Percentiles rank a stretch among this genome's conserved stretches.
These are phyloP conservation scores for Siderastrea radians DNA, from an alignment of 92 coral and sea anemone species.

Conservation along the genomic window DNA sequence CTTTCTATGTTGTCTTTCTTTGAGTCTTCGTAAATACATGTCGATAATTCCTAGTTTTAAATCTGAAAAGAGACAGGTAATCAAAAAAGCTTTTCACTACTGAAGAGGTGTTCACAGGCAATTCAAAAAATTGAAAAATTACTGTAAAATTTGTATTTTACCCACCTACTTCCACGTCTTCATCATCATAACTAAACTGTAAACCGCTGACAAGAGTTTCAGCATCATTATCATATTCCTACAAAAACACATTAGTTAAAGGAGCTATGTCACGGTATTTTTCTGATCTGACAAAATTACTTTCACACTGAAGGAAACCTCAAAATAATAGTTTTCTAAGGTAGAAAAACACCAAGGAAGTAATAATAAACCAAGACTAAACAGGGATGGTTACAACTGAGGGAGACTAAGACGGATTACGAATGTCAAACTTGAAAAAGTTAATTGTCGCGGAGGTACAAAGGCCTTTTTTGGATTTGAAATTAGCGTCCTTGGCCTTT, in stretches of 20 bases:
- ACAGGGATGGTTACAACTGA: no score
- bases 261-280: no score
- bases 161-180: slow-evolving; percentile 93
- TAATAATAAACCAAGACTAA: no score
- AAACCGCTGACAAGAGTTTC: slow-evolving; percentile 95
- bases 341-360: no score
- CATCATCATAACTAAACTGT: slow-evolving; percentile 93
- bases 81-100: background rate
- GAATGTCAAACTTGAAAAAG: no score
- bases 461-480: no score
- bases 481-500: no score
- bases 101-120: background rate
- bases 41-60: slow-evolving; percentile 91
- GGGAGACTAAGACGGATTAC: no score
- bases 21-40: slow-evolving; percentile 91
- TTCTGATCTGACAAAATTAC: no score
- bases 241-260: background rate
- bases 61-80: slow-evolving; percentile 55
- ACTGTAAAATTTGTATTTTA: background rate
- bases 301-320: no score
- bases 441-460: no score
- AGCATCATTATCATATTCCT: slow-evolving; percentile 99
- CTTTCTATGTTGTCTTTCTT: slow-evolving; percentile 94
- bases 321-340: no score
- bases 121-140: background rate